Percentiles rank a stretch among this genome's conserved stretches.
Evolutionary conservation across 2,113 vertebrate species (phyloP).

Genomic region (Actenoides lindsayi): DNA sequence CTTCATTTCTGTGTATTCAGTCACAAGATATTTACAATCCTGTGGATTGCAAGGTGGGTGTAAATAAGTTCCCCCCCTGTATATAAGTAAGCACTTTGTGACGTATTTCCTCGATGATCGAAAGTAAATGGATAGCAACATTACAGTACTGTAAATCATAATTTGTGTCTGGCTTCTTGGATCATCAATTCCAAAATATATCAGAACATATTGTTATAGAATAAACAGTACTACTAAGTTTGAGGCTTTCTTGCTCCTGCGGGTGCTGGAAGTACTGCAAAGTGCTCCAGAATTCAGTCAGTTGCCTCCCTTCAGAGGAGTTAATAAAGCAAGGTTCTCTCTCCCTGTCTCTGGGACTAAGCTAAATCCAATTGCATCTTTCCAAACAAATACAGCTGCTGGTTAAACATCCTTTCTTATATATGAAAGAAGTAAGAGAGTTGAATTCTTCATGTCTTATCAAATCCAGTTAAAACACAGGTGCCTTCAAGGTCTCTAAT

Average conservation of each 20-base stretch:
- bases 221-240: not conserved
- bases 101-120: slow-evolving; percentile 17
- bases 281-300: not conserved
- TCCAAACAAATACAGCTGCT: slow-evolving; percentile 59
- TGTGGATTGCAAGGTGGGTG: not conserved
- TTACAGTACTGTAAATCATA: slow-evolving; percentile 4
- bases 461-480: slow-evolving; percentile 21
- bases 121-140: slow-evolving; percentile 17
- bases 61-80: slow-evolving; percentile 39
- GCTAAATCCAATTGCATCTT: slow-evolving; percentile 48
- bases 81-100: not conserved
- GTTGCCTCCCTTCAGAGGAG: slow-evolving; percentile 11
- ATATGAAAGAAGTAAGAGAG: not conserved
- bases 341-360: not conserved
- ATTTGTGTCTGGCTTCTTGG: not conserved
- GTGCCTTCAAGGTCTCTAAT: not conserved
- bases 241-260: not conserved
- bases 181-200: slow-evolving; percentile 32
- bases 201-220: slow-evolving; percentile 4
- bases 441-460: not conserved
- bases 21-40: not conserved
- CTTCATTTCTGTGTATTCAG: slow-evolving; percentile 3
- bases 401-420: slow-evolving; percentile 25
- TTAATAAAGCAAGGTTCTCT: slow-evolving; percentile 7
- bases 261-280: not conserved